phyloP scores from a whole-genome alignment of 2,888 invertebrate species.

The Tenthredo scrophulariae region DNA sequence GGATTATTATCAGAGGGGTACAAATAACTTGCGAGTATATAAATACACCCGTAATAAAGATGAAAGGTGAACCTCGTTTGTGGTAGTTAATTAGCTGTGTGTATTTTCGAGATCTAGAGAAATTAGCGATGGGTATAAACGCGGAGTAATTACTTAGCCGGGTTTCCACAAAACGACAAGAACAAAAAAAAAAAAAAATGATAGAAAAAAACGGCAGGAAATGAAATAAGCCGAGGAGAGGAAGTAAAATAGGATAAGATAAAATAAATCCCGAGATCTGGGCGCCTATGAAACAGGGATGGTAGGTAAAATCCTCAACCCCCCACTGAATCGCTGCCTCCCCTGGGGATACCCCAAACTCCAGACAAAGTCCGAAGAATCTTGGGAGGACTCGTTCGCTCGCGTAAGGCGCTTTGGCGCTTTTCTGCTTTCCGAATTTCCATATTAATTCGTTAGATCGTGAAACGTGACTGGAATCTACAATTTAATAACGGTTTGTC shows the following conservation, averaged over 20 bases:
- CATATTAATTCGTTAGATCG: slow-evolving; percentile 74
- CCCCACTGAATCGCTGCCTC: slow-evolving; percentile 31
- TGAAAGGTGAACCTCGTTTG: background rate
- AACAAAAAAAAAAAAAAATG: background rate
- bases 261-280: slow-evolving; percentile 52
- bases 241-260: slow-evolving; percentile 44
- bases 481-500: slow-evolving; percentile 69
- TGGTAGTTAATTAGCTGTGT: slow-evolving; percentile 1
- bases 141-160: background rate
- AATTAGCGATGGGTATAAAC: slow-evolving; percentile 4
- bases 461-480: slow-evolving; percentile 69
- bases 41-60: background rate
- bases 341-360: slow-evolving; percentile 38
- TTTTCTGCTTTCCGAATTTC: slow-evolving; percentile 64
- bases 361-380: slow-evolving; percentile 35
- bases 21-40: background rate
- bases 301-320: slow-evolving; percentile 37
- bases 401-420: slow-evolving; percentile 65
- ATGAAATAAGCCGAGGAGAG: background rate
- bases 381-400: slow-evolving; percentile 59
- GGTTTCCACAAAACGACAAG: background rate
- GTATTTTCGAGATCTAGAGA: background rate
- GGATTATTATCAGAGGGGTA: background rate
- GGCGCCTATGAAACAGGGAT: slow-evolving; percentile 38
- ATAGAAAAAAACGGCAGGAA: background rate